Percentiles rank a stretch among this genome's conserved stretches.
phyloP scores from a whole-genome alignment of 2,888 invertebrate genomes.

The Parnassius mnemosyne region DNA sequence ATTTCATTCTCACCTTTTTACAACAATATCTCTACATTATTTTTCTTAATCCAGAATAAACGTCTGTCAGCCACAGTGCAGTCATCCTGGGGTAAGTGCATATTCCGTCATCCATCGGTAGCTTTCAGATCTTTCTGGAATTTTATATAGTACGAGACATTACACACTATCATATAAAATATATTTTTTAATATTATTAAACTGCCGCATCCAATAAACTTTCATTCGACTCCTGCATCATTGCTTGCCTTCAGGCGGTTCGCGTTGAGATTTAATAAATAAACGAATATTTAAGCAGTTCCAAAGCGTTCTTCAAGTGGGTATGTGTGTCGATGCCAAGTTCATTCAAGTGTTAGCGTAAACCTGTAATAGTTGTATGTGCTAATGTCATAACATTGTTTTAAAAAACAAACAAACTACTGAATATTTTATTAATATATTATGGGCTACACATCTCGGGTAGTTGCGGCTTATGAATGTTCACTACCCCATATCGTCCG shows the following conservation, averaged over 20 bases:
- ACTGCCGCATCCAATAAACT: constrained; percentile 49
- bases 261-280: constrained; percentile 32
- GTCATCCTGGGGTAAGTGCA: too few relatives aligned
- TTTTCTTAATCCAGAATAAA: too few relatives aligned
- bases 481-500: too few relatives aligned
- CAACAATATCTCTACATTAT: too few relatives aligned
- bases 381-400: not conserved
- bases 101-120: too few relatives aligned
- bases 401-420: constrained; percentile 5
- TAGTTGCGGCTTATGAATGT: too few relatives aligned
- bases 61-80: too few relatives aligned
- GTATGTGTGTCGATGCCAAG: constrained; percentile 70
- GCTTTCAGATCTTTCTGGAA: too few relatives aligned
- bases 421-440: not conserved
- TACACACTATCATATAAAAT: too few relatives aligned
- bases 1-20: too few relatives aligned
- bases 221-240: constrained; percentile 39
- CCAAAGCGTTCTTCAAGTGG: constrained; percentile 33
- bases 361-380: constrained; percentile 11
- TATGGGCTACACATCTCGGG: too few relatives aligned
- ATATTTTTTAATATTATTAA: constrained; percentile 12
- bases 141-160: too few relatives aligned
- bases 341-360: constrained; percentile 45
- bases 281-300: constrained; percentile 51
- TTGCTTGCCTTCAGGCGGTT: constrained; percentile 22